Percentiles rank a stretch among this genome's conserved stretches.
These are phyloP conservation scores for Drosophila orosa DNA, from an alignment of 1,140 invertebrate genomes.

Conservation along the genomic window DNA sequence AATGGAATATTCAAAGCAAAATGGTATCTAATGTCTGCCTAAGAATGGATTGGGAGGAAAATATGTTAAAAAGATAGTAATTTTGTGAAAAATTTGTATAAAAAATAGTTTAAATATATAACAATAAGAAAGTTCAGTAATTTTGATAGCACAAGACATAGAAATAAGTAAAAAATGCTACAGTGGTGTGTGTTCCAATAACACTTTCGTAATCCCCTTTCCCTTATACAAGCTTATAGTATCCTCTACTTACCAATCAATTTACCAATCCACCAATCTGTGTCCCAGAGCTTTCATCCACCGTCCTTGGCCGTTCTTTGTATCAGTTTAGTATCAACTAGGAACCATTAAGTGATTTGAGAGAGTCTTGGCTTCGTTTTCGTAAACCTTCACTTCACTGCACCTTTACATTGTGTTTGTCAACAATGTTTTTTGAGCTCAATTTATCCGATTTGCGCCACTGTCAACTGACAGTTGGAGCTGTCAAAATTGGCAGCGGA, in stretches of 20 bases:
- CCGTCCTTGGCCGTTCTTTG: slow-evolving; percentile 29
- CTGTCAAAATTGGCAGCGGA: slow-evolving; percentile 75
- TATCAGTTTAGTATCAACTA: slow-evolving; percentile 70
- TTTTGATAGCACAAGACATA: too few species aligned
- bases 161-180: too few species aligned
- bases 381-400: slow-evolving; percentile 13
- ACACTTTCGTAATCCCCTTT: background rate
- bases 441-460: slow-evolving; percentile 48
- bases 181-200: background rate
- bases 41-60: too few species aligned
- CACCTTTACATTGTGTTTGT: slow-evolving; percentile 29
- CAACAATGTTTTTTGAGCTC: slow-evolving; percentile 23
- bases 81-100: background rate
- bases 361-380: slow-evolving; percentile 3
- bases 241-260: slow-evolving; percentile 61
- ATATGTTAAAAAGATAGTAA: background rate
- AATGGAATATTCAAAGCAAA: background rate
- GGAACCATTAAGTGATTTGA: slow-evolving; percentile 71
- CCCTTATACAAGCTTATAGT: background rate
- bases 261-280: slow-evolving; percentile 43
- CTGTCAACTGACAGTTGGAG: slow-evolving; percentile 72
- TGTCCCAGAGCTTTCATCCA: slow-evolving; percentile 7
- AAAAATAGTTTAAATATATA: background rate
- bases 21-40: too few species aligned
- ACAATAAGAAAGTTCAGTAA: background rate